These are phyloP conservation scores for Philhelius pedissequus DNA, from an alignment of 2,888 invertebrate species.

Conservation along the genomic window DNA sequence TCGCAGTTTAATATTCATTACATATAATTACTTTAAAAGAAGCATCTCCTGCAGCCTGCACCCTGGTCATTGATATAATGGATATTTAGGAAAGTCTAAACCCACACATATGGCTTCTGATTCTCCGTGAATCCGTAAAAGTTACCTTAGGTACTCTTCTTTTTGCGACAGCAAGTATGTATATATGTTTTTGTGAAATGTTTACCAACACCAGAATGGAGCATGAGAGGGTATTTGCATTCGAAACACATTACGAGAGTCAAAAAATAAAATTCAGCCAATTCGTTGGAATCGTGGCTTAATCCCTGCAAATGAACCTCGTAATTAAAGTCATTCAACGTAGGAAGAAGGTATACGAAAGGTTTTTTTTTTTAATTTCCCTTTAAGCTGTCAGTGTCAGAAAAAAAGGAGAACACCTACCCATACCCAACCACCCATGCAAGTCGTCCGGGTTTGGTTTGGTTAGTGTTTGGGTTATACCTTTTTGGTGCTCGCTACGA, in stretches of 20 bases:
- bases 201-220: neutral
- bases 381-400: constrained; percentile 41
- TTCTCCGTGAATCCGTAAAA: constrained; percentile 30
- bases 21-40: too few species aligned
- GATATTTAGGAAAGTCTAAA: neutral
- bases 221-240: constrained; percentile 16
- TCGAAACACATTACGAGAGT: constrained; percentile 22
- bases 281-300: constrained; percentile 39
- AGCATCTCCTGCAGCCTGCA: too few species aligned
- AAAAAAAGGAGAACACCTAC: constrained; percentile 26
- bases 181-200: neutral
- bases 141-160: neutral
- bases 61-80: constrained; percentile 6
- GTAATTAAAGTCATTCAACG: constrained; percentile 40
- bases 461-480: constrained; percentile 11
- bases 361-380: constrained; percentile 3
- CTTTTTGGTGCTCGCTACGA: neutral
- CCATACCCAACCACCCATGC: constrained; percentile 16
- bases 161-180: neutral
- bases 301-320: constrained; percentile 37
- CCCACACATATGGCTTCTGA: constrained; percentile 35
- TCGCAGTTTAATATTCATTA: too few species aligned
- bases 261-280: constrained; percentile 31
- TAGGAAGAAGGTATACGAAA: constrained; percentile 20
- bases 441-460: neutral